Base-by-base conservation (phyloP, 2,797 vertebrate species). In the Danionella dracula region DNA sequence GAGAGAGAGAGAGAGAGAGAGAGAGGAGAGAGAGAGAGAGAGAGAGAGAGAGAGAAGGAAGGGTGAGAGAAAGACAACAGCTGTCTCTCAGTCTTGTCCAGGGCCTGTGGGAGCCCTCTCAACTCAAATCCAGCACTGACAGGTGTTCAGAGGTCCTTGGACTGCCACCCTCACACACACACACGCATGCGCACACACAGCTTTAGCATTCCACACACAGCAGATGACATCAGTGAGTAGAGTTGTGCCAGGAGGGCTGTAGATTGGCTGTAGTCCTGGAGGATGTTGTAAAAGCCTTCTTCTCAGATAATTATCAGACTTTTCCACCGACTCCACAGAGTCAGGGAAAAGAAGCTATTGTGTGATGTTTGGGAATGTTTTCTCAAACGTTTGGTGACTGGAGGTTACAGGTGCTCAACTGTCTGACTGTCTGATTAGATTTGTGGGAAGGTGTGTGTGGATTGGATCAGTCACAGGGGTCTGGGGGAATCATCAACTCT, bases 1-100 rank as follows among this genome's bases (percentile, higher is more conserved):
- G 49, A 57, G 50, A 60, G 23, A 50, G n/a, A n/a, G n/a, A n/a
- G n/a, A n/a, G n/a, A n/a, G n/a, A n/a, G n/a, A n/a, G n/a, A n/a
- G n/a, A n/a, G n/a, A n/a, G n/a, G n/a, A n/a, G n/a, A n/a, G n/a
- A n/a, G 38, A 60, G 38, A 53, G 38, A 21, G 29, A 55, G 34
- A 54, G 41, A 23, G 38, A 62, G 45, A 64, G 46, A 62, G 49
- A 27, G 23, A 27, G 23, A 27, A 6, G 6, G 23, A 27, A 6
- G 6, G 23, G 23, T 40, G 40, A 42, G 51, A 76, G 65, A 74
- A 76, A 59, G 77, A 69, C 85, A 89, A 83, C 88, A 89, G 86
- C 87, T 89, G 88, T 74, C 71, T 62, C 66, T 35, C 53, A 72
- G 79, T 81, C 76, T 76, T 79, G 73, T 74, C 62, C 58, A 62